Base-by-base conservation (phyloP, 2,113 vertebrate species). In the Rhodinocichla rosea region DNA sequence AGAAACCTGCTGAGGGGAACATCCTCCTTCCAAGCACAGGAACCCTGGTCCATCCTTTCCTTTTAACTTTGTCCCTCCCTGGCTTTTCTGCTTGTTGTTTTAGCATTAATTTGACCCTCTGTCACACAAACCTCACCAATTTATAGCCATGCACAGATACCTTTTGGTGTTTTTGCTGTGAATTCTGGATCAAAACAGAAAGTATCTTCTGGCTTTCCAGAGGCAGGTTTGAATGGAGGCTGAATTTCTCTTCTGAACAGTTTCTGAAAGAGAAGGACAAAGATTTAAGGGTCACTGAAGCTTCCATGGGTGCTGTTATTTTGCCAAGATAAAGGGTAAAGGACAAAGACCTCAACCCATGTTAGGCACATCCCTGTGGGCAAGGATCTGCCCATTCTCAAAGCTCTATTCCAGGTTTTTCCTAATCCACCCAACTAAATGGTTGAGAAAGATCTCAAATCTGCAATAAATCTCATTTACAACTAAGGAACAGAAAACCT, bases 101-200 rank as follows among this genome's bases (percentile, higher is more conserved):
- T 15, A 83, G 45, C 15, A 57, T 11, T 23, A 30, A 53, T 28
- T 23, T 71, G 40, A 60, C 5, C 10, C 47, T 75, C 39, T 49
- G n/a, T 42, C 35, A 44, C n/a, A 33, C 1, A 3, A 20, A 12
- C 13, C 42, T 70, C 60, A 74, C 4, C 68, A 11, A n/a, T 57
- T 78, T 42, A 21, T 1, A 55, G 32, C 8, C 44, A 85, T 13
- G 30, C 24, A 57, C 49, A 23, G 59, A 80, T 97, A 99, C 99
- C 99, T 99, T 99, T 99, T 93, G 99, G 99, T 52, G 99, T 99
- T 99, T 99, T 99, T 95, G 99, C 99, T 83, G 99, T 99, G 98
- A 99, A 99, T 97, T 99, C 99, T 37, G 99, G 99, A 98, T 99
- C 99, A 70, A 99, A 99, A 97, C 99, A 99, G 97, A 99, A 99